Conservation (phyloP, 2,113 vertebrate species). For the Grus americana region DNA sequence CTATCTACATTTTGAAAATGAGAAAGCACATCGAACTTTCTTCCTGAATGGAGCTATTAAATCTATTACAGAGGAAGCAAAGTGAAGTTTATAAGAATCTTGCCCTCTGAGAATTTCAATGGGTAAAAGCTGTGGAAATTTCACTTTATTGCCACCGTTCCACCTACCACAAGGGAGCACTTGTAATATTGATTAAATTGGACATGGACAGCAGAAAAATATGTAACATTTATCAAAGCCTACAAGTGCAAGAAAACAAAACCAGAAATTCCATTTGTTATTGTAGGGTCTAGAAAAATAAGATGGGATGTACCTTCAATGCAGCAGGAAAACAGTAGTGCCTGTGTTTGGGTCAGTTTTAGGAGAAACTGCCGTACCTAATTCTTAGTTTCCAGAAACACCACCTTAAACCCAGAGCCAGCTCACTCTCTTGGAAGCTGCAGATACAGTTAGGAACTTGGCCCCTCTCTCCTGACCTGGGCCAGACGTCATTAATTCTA, state of each 20-base stretch:
- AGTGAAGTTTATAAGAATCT: conserved; percentile 39
- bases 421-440: background rate
- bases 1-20: conserved; percentile 13
- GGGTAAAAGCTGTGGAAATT: conserved; percentile 63
- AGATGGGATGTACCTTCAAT: background rate
- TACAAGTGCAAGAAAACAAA: conserved; percentile 48
- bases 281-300: background rate
- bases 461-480: background rate
- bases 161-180: conserved; percentile 43
- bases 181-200: conserved; percentile 66
- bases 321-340: background rate
- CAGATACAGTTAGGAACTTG: background rate
- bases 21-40: background rate
- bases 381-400: background rate
- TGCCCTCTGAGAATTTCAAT: conserved; percentile 39
- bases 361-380: background rate
- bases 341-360: background rate
- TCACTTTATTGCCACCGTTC: conserved; percentile 53
- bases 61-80: conserved; percentile 15
- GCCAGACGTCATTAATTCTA: background rate
- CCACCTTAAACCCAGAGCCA: background rate
- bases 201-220: conserved; percentile 57
- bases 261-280: conserved; percentile 21
- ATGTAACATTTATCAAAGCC: conserved; percentile 33
- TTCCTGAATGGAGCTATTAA: conserved; percentile 14